phyloP scores from a whole-genome alignment of 1,140 invertebrate genomes.

The Gonioctena quinquepunctata region DNA sequence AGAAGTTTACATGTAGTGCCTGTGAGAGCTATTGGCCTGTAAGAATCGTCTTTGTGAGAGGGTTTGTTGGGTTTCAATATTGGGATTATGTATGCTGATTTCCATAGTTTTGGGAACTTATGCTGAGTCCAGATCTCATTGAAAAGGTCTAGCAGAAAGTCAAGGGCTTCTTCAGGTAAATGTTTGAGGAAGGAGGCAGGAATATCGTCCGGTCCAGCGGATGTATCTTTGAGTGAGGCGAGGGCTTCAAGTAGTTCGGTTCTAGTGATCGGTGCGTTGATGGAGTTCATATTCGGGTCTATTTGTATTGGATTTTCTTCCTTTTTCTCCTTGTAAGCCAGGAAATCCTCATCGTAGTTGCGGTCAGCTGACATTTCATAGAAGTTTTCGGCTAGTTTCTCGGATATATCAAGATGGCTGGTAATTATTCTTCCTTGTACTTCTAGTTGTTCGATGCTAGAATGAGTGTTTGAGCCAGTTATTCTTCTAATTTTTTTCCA shows the following conservation, averaged over 20 bases:
- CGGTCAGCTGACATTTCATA: neutral
- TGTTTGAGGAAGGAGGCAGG: constrained; percentile 12
- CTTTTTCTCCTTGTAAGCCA: neutral
- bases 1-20: constrained; percentile 25
- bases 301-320: neutral
- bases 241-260: constrained; percentile 15
- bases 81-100: neutral
- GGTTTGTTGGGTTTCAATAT: neutral
- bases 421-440: too few relatives aligned
- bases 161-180: neutral
- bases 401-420: too few relatives aligned
- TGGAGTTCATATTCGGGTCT: neutral
- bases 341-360: neutral
- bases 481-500: neutral
- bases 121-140: neutral
- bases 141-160: constrained; percentile 13
- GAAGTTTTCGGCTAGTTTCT: too few relatives aligned
- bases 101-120: neutral
- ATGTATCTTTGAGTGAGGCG: constrained; percentile 6
- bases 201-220: constrained; percentile 20
- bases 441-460: too few relatives aligned
- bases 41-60: neutral
- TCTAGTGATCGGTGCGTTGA: neutral
- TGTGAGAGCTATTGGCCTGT: constrained; percentile 27
- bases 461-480: neutral